These are phyloP conservation scores for Apeltes quadracus DNA, from an alignment of 2,113 vertebrate genomes.

Conservation along the genomic window DNA sequence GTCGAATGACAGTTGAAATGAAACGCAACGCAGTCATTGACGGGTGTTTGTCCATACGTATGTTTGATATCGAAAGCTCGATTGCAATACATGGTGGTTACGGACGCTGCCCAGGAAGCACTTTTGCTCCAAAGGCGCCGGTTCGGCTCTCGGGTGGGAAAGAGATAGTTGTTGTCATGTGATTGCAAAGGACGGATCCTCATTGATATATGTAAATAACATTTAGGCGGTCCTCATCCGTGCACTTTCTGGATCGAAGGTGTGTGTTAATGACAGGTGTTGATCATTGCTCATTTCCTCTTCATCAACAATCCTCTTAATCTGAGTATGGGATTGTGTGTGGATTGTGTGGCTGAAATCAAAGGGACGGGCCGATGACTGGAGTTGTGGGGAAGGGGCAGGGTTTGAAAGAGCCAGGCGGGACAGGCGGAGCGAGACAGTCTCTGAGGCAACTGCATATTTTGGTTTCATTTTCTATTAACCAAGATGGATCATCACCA, in stretches of 20 bases:
- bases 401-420: neutral
- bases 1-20: conserved; percentile 34
- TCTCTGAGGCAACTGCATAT: conserved; percentile 52
- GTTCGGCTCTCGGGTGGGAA: neutral
- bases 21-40: conserved; percentile 6
- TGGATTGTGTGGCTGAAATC: neutral
- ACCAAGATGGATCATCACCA: conserved; percentile 59
- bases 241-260: neutral
- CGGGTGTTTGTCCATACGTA: conserved; percentile 22
- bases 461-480: conserved; percentile 59
- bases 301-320: too few relatives aligned
- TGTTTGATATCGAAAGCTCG: too few relatives aligned
- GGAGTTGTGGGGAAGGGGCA: neutral
- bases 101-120: conserved; percentile 2
- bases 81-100: neutral
- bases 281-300: too few relatives aligned
- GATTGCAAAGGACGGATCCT: neutral
- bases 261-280: neutral
- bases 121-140: neutral
- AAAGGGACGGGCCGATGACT: conserved; percentile 28
- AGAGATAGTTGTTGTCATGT: neutral
- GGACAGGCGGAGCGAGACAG: neutral
- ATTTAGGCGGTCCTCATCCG: neutral
- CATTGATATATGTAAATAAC: neutral
- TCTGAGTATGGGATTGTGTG: neutral